Evolutionary conservation across 2,797 vertebrate genomes (phyloP).

Genomic region (Platyrinchus mystaceus): DNA sequence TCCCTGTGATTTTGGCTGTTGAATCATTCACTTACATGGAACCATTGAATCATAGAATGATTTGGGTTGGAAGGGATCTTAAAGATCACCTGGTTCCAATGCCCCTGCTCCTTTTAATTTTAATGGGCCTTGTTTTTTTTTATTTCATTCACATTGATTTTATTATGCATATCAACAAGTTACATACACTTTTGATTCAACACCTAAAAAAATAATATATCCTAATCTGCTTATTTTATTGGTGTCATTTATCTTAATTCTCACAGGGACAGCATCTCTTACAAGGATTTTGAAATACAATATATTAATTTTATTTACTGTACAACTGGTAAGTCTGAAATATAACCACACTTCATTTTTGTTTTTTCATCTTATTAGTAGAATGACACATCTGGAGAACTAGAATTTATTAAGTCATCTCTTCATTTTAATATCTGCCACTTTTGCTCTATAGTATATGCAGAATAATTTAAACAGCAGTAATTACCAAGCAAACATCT

Average conservation of each 20-base stretch:
- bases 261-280: neutral
- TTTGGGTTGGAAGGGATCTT: neutral
- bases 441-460: neutral
- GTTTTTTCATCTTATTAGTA: neutral
- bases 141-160: neutral
- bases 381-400: neutral
- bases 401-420: slow-evolving; percentile 16
- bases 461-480: neutral
- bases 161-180: neutral
- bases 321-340: slow-evolving; percentile 11
- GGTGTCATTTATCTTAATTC: slow-evolving; percentile 38
- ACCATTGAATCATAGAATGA: neutral
- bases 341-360: neutral
- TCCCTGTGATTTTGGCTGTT: neutral
- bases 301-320: slow-evolving; percentile 44
- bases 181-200: neutral
- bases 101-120: neutral
- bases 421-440: slow-evolving; percentile 20
- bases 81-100: neutral
- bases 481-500: slow-evolving; percentile 18
- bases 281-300: neutral
- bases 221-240: slow-evolving; percentile 35
- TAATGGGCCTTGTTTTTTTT: neutral
- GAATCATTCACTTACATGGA: neutral
- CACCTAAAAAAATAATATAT: neutral